A percentile compares a stretch with the other conserved stretches of the same genome.
phyloP scores from a whole-genome alignment of 2,797 vertebrate genomes.

The Ispidina lecontei region DNA sequence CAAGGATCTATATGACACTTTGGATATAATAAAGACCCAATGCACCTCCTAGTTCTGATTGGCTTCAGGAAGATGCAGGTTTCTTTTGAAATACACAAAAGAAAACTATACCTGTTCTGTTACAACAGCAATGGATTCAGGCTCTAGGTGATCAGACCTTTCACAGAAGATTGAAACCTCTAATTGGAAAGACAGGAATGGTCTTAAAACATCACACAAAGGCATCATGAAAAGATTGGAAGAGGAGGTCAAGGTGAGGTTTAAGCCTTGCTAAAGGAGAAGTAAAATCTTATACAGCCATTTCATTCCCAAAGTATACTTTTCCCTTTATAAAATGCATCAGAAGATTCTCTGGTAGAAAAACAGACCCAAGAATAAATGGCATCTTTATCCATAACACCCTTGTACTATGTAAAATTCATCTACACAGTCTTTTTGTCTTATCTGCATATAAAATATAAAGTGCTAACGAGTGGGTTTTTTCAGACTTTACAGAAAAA shows the following conservation, averaged over 20 bases:
- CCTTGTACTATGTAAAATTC: neutral
- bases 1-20: neutral
- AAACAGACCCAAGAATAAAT: neutral
- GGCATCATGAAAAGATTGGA: neutral
- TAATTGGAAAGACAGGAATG: neutral
- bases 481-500: neutral
- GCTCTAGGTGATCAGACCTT: neutral
- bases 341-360: neutral
- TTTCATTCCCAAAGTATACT: neutral
- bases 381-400: neutral
- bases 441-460: neutral
- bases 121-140: neutral
- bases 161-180: neutral
- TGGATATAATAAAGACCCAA: neutral
- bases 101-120: neutral
- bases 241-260: neutral
- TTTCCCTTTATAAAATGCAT: neutral
- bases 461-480: neutral
- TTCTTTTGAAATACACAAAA: neutral
- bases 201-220: neutral
- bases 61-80: neutral
- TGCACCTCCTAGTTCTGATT: neutral
- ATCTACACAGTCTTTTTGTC: neutral
- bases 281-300: accelerated
- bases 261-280: neutral